These are phyloP conservation scores for Micrastur ruficollis DNA, from an alignment of 2,797 vertebrate genomes.

Conservation along the genomic window DNA sequence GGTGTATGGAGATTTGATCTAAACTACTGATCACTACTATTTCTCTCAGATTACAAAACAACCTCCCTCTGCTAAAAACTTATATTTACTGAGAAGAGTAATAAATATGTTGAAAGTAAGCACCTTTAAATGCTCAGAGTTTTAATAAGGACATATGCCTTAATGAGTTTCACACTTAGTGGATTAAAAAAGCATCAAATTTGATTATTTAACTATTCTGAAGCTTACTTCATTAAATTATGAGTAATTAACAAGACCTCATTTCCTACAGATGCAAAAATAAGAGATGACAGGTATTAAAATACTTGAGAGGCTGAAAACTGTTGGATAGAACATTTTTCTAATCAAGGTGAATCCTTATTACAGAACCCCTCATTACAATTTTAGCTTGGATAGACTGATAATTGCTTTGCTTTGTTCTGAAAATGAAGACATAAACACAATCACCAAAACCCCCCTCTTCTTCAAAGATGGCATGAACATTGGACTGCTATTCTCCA, in stretches of 20 bases:
- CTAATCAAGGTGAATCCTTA: background rate
- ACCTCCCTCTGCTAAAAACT: background rate
- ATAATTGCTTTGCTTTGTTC: background rate
- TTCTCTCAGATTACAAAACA: background rate
- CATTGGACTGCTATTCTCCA: background rate
- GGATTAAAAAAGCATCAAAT: background rate
- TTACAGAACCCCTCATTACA: background rate
- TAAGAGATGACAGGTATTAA: background rate
- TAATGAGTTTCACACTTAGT: background rate
- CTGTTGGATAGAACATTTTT: background rate
- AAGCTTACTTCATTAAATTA: background rate
- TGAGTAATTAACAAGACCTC: background rate
- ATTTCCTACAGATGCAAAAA: background rate
- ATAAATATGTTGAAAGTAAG: background rate
- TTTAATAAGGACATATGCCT: background rate
- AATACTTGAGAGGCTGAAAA: background rate
- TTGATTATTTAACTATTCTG: background rate
- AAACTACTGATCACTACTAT: background rate
- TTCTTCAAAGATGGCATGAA: background rate
- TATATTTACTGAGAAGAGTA: background rate
- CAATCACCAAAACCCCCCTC: background rate
- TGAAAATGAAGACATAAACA: background rate
- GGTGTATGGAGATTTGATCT: background rate
- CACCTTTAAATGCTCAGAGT: background rate
- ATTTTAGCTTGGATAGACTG: background rate